Percentiles rank a stretch among this genome's conserved stretches.
These are phyloP conservation scores for Erinaceus europaeus DNA, from an alignment of 2,113 vertebrate species.

Conservation along the genomic window DNA sequence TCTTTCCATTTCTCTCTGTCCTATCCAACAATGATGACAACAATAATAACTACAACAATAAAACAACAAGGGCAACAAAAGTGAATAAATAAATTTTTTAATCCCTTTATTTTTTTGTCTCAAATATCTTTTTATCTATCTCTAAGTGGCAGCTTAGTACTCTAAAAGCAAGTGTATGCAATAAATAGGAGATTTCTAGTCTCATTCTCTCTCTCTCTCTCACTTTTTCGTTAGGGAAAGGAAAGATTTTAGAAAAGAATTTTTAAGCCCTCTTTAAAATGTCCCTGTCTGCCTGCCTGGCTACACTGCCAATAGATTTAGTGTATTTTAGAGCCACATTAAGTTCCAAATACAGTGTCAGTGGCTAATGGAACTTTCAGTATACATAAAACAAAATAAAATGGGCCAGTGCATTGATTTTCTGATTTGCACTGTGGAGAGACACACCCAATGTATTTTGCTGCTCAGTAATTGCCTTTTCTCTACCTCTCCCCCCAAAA, in stretches of 20 bases:
- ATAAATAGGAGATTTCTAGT: not conserved
- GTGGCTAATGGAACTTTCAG: not conserved
- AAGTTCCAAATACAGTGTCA: conserved; percentile 25
- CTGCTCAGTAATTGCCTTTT: not conserved
- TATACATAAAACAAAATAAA: conserved; percentile 1
- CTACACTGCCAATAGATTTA: not conserved
- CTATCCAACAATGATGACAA: no score
- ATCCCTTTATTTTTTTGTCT: not conserved
- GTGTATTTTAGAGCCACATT: conserved; percentile 13
- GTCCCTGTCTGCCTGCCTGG: not conserved
- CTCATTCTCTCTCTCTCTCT: not conserved
- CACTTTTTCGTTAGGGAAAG: conserved; percentile 17
- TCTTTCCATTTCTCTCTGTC: not conserved
- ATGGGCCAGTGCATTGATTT: conserved; percentile 19
- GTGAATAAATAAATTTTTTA: no score
- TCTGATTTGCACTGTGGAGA: conserved; percentile 10
- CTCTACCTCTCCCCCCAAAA: not conserved
- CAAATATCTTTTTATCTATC: not conserved
- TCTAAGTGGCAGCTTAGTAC: not conserved
- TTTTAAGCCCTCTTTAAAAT: conserved; percentile 4
- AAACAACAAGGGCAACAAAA: no score
- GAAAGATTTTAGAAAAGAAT: not conserved
- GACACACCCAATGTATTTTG: conserved; percentile 13
- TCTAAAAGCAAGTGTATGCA: not conserved
- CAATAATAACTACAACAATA: no score